Evolutionary conservation across 1,140 invertebrate genomes (phyloP), one percentile per base, ranked within the genome.

Genomic region (Pectinophora gossypiella): DNA sequence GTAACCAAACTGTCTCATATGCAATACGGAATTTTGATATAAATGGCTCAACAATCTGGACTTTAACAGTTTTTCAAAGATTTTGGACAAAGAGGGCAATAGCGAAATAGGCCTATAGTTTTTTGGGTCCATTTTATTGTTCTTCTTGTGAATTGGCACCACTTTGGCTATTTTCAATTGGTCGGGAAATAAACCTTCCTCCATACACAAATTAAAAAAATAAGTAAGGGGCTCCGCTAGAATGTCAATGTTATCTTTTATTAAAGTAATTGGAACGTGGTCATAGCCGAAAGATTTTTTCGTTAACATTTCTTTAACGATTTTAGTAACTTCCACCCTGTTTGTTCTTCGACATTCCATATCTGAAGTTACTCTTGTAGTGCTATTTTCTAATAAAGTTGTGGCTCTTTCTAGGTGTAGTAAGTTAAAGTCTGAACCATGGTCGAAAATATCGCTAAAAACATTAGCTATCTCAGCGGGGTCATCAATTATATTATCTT

Each of bases 141-240:
- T 48, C 48, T 60, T 55, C 45, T 60, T 60, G 21, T 36, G 23
- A 3, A 59, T 42, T 0, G 57, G 57, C 3, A 40, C n/a, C 6
- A 60, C 35, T 46, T 55, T 56, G 10, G 58, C 49, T 38, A 48
- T 32, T 52, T 44, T 60, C 21, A 55, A 46, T 19, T 60, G 58
- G 1, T 59, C 57, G 1, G 58, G 58, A 19, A 60, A 56, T 13
- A 56, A 15, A 7, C 46, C 15, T 12, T 46, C 36, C 7, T 23
- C 15, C 2, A 56, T 12, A n/a, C 49, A 60, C 5, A 32, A 43
- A 42, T 60, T 60, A 44, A 19, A 56, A 18, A 56, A 56, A 16
- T 32, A 15, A 15, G 19, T 20, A 9, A 61, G 23, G 15, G 51
- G 59, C 27, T n/a, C 40, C n/a, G 51, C 42, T 15, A 61, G 18